A percentile compares a stretch with the other conserved stretches of the same genome.
phyloP scores from a whole-genome alignment of 2,113 vertebrate species.

The Dissostichus mawsoni region DNA sequence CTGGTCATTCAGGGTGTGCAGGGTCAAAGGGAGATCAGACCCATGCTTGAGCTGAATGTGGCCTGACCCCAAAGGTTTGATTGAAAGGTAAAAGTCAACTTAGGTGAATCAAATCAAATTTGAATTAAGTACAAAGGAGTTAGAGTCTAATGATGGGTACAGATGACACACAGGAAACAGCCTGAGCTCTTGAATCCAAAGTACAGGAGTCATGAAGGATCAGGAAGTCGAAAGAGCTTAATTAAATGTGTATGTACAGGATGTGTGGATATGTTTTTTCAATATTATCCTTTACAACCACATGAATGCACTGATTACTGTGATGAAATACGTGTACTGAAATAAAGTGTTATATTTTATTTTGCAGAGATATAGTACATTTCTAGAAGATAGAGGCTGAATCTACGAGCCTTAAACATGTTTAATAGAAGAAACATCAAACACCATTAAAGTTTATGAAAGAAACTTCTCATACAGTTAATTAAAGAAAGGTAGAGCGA shows the following conservation, averaged over 20 bases:
- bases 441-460: neutral
- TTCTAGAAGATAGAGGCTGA: neutral
- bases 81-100: slow-evolving; percentile 44
- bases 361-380: neutral
- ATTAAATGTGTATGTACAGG: neutral
- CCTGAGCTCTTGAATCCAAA: slow-evolving; percentile 20
- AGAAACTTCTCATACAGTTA: neutral
- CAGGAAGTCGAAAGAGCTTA: slow-evolving; percentile 10
- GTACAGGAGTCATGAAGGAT: slow-evolving; percentile 3
- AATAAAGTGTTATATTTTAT: neutral
- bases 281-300: neutral
- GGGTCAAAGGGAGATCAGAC: slow-evolving; percentile 68
- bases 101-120: slow-evolving; percentile 58
- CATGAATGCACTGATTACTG: neutral
- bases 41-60: slow-evolving; percentile 35
- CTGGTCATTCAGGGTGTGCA: slow-evolving; percentile 16
- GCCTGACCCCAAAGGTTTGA: slow-evolving; percentile 41
- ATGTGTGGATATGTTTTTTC: neutral
- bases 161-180: slow-evolving; percentile 49
- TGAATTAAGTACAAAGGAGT: slow-evolving; percentile 38
- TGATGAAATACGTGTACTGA: neutral
- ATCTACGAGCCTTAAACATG: neutral
- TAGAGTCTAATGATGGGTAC: slow-evolving; percentile 19
- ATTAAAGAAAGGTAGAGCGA: slow-evolving; percentile 12
- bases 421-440: neutral